Conservation (phyloP, 1,140 invertebrate genomes). For the Cyclargus thomasi region DNA sequence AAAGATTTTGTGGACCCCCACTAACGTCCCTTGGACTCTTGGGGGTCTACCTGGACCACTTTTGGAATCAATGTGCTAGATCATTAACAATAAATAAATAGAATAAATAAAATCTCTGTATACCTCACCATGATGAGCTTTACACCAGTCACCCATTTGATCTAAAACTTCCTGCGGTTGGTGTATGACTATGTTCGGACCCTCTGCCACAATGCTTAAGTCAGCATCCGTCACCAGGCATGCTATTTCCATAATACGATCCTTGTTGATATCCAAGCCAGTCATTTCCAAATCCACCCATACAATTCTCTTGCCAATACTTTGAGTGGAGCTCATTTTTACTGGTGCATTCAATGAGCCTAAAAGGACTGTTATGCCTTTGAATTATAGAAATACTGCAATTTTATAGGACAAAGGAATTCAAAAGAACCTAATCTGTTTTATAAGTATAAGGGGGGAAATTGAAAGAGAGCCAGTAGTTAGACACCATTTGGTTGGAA, state of each 20-base stretch:
- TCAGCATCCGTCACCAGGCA: conserved; percentile 90
- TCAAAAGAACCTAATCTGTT: too few species aligned
- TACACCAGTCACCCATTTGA: conserved; percentile 90
- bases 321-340: conserved; percentile 27
- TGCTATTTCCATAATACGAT: conserved; percentile 91
- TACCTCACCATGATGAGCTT: conserved; percentile 83
- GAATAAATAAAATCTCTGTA: conserved; percentile 10
- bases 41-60: too few species aligned
- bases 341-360: not conserved
- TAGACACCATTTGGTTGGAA: too few species aligned
- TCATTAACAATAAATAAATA: conserved; percentile 19
- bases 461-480: too few species aligned
- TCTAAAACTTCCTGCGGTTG: conserved; percentile 84
- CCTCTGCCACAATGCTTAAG: conserved; percentile 86
- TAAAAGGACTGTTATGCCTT: not conserved
- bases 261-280: conserved; percentile 82
- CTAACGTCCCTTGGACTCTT: too few species aligned
- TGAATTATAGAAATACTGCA: too few species aligned
- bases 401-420: too few species aligned
- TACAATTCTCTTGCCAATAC: conserved; percentile 60
- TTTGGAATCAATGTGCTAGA: too few species aligned
- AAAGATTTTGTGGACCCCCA: too few species aligned
- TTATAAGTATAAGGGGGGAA: too few species aligned
- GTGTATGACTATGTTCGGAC: conserved; percentile 87
- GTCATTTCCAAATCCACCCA: conserved; percentile 85